phyloP scores from a whole-genome alignment of 53 echinoderm and acorn worm genomes.

The Glandiceps talaboti region DNA sequence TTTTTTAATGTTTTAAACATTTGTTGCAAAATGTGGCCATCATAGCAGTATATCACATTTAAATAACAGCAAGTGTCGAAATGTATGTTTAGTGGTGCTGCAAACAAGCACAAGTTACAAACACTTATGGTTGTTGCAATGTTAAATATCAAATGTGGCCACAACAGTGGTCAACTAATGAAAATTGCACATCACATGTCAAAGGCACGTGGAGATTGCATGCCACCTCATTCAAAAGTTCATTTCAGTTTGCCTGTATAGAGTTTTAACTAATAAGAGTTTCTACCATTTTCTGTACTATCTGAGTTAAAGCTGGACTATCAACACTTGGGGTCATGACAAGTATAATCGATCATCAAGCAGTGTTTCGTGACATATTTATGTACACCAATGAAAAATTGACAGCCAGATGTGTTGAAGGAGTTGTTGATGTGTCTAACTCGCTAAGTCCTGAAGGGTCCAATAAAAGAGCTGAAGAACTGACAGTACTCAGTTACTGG shows the following conservation, averaged over 20 bases:
- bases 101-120: too few species aligned
- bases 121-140: neutral
- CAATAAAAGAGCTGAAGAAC: neutral
- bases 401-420: neutral
- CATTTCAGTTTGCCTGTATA: neutral
- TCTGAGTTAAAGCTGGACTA: neutral
- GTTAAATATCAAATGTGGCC: neutral
- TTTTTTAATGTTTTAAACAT: too few species aligned
- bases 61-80: too few species aligned
- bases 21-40: neutral
- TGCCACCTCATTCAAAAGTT: neutral
- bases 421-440: neutral
- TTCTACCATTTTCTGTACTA: neutral
- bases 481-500: neutral
- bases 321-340: neutral
- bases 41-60: neutral
- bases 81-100: too few species aligned
- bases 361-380: neutral
- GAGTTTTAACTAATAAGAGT: neutral
- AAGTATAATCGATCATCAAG: neutral
- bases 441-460: neutral
- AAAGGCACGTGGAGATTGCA: neutral
- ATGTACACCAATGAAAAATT: neutral
- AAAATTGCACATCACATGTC: neutral
- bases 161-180: neutral